Conservation (phyloP, 2,113 vertebrate species). For the Tetrao urogallus region DNA sequence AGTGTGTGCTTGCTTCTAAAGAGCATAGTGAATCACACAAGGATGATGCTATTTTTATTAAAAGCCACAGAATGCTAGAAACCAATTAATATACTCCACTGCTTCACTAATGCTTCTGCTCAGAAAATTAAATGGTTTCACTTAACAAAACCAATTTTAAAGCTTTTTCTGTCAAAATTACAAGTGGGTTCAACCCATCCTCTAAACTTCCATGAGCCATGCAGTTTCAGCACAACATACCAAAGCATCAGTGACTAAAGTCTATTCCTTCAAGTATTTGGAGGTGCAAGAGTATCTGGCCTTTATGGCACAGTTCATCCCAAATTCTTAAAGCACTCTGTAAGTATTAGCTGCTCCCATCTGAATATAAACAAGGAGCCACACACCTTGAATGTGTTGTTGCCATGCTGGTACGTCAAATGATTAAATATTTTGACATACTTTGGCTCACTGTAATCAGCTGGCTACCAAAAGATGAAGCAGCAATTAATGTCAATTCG, state of each 20-base stretch:
- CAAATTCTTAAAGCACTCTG: not conserved
- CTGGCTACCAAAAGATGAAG: conserved; percentile 5
- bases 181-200: not conserved
- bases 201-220: not conserved
- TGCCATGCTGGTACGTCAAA: not conserved
- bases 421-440: not conserved
- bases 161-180: not conserved
- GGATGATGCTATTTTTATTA: conserved; percentile 43
- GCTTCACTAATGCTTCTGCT: conserved; percentile 31
- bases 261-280: not conserved
- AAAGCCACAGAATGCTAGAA: conserved; percentile 60
- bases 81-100: conserved; percentile 47
- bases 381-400: not conserved
- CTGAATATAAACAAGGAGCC: not conserved
- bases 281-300: not conserved
- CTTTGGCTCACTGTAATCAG: not conserved
- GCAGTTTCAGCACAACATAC: not conserved
- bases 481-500: not conserved
- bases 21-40: not conserved
- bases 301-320: not conserved
- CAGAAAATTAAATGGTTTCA: conserved; percentile 22
- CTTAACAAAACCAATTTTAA: conserved; percentile 32
- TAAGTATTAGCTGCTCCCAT: not conserved
- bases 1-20: not conserved
- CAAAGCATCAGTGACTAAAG: not conserved